Conservation (phyloP, 2,888 invertebrate genomes). For the Dryobota labecula region DNA sequence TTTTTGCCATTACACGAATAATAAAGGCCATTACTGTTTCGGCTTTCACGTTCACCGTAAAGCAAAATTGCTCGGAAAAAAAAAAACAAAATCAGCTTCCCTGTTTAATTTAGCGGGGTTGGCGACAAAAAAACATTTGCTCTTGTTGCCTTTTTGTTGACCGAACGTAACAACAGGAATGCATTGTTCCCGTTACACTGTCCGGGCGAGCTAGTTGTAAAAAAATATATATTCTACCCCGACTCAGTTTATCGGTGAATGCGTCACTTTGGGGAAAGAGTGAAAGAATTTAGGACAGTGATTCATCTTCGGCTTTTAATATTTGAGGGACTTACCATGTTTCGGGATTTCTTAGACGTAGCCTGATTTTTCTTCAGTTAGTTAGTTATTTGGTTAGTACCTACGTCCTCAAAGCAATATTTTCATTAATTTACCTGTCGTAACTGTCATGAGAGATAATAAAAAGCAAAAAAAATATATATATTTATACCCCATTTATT, state of each 20-base stretch:
- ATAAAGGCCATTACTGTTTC: slow-evolving; percentile 67
- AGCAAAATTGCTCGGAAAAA: slow-evolving; percentile 76
- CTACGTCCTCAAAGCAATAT: not conserved
- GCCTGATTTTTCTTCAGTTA: not conserved
- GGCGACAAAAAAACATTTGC: slow-evolving; percentile 87
- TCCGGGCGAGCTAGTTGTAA: slow-evolving; percentile 78
- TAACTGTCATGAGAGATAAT: not conserved
- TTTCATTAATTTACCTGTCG: not conserved
- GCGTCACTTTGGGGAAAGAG: slow-evolving; percentile 63
- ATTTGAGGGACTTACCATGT: slow-evolving; percentile 43
- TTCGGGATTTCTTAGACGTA: slow-evolving; percentile 21
- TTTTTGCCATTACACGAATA: slow-evolving; percentile 58
- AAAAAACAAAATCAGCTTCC: slow-evolving; percentile 86
- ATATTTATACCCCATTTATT: no score
- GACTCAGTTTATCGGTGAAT: slow-evolving; percentile 76
- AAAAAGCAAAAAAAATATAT: no score
- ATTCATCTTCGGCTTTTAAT: slow-evolving; percentile 70
- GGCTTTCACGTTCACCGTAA: slow-evolving; percentile 70
- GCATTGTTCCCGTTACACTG: slow-evolving; percentile 87
- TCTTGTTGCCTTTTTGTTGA: slow-evolving; percentile 85
- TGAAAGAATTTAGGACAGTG: slow-evolving; percentile 74
- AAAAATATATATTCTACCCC: slow-evolving; percentile 79
- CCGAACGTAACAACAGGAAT: slow-evolving; percentile 86
- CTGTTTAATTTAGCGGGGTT: slow-evolving; percentile 89
- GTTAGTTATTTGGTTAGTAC: not conserved